These are phyloP conservation scores for Monodelphis domestica DNA, from an alignment of 2,797 vertebrate genomes.

Conservation along the genomic window DNA sequence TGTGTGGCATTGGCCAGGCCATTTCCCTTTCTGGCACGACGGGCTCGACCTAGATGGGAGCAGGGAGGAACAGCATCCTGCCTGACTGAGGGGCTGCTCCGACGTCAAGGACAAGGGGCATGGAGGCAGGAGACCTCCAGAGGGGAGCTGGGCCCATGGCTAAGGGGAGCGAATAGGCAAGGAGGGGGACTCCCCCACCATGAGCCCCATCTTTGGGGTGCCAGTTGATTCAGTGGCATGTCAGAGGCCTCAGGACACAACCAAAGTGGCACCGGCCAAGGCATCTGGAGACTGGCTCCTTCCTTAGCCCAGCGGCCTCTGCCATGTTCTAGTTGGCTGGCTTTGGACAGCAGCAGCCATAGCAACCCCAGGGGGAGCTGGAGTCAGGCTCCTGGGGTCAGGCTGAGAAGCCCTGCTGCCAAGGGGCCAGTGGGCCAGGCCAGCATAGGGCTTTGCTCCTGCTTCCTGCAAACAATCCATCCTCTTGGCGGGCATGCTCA, in stretches of 20 bases:
- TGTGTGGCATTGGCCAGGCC: too few species aligned
- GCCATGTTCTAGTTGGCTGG: not conserved
- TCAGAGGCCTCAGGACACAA: too few species aligned
- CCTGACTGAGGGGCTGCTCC: not conserved
- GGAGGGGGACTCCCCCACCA: too few species aligned
- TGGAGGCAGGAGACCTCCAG: not conserved
- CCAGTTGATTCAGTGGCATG: too few species aligned
- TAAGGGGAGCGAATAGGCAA: not conserved
- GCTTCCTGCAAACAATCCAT: slow-evolving; percentile 69
- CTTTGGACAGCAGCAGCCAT: not conserved
- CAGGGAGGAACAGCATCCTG: too few species aligned
- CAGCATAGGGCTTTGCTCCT: slow-evolving; percentile 41
- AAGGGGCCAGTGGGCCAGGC: not conserved
- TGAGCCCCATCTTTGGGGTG: not conserved
- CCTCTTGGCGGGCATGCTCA: slow-evolving; percentile 53
- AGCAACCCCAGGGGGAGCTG: not conserved
- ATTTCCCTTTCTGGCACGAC: too few species aligned
- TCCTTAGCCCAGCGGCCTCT: not conserved
- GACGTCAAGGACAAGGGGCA: not conserved
- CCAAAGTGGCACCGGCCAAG: not conserved
- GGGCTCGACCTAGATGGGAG: too few species aligned
- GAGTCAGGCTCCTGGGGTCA: not conserved
- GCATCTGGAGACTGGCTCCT: not conserved
- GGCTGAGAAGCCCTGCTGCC: not conserved
- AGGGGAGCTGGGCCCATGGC: not conserved